phyloP scores from a whole-genome alignment of 2,113 vertebrate genomes.

The Pithys albifrons region DNA sequence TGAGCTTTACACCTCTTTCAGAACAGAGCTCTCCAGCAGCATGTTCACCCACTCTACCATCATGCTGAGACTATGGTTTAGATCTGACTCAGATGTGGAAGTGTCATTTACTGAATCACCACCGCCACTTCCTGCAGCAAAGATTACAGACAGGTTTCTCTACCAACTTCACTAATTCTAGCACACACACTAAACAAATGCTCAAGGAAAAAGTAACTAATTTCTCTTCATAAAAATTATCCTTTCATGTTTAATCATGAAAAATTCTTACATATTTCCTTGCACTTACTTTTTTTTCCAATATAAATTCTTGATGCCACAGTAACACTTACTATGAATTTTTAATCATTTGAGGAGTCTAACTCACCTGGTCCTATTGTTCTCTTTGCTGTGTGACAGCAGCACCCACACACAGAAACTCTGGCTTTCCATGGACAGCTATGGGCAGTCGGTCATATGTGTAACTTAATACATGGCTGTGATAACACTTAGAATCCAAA shows the following conservation, averaged over 20 bases:
- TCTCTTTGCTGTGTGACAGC: background rate
- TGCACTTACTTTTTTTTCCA: background rate
- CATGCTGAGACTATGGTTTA: background rate
- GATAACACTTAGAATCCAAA: background rate
- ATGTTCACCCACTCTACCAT: background rate
- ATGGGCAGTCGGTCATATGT: background rate
- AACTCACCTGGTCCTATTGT: background rate
- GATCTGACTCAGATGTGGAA: conserved; percentile 28
- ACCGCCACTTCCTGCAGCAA: conserved; percentile 25
- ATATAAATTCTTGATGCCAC: background rate
- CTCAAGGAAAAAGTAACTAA: background rate
- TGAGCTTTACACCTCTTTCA: background rate
- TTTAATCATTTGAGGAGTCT: background rate
- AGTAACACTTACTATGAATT: background rate
- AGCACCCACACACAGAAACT: background rate
- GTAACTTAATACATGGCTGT: background rate
- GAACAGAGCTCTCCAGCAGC: background rate
- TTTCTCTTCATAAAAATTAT: background rate
- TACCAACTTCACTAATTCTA: background rate
- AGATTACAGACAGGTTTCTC: background rate
- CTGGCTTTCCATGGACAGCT: background rate
- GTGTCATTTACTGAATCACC: conserved; percentile 25
- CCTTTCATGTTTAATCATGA: background rate
- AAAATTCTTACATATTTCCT: background rate
- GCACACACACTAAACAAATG: background rate